These are phyloP conservation scores for Haliclona indistincta DNA, from an alignment of 37 sponge, comb jelly and placozoan species.

Conservation along the genomic window DNA sequence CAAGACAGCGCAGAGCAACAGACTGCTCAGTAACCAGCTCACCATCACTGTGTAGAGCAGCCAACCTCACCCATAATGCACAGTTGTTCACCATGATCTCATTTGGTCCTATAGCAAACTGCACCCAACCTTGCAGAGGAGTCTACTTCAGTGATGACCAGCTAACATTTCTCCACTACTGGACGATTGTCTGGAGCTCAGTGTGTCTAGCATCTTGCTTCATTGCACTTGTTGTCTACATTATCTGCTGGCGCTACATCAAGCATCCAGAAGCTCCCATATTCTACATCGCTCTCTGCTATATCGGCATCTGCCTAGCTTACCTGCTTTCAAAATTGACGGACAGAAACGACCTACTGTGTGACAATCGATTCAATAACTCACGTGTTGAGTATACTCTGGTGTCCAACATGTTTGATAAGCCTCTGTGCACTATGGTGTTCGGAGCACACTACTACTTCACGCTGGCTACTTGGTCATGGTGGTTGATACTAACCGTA, in stretches of 20 bases:
- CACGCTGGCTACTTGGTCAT: slow-evolving; percentile 53
- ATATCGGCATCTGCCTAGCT: slow-evolving; percentile 11
- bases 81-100: neutral
- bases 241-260: slow-evolving; percentile 33
- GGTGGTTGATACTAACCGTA: slow-evolving; percentile 46
- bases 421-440: slow-evolving; percentile 20
- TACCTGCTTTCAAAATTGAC: slow-evolving; percentile 29
- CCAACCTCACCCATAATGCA: too few species aligned
- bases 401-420: neutral
- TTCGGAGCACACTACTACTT: slow-evolving; percentile 53
- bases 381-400: slow-evolving; percentile 11
- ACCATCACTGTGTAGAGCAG: too few species aligned
- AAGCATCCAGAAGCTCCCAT: slow-evolving; percentile 32
- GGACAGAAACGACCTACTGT: slow-evolving; percentile 21
- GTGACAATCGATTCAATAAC: slow-evolving; percentile 1
- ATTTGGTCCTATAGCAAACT: slow-evolving; percentile 47
- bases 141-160: slow-evolving; percentile 32
- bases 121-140: slow-evolving; percentile 53
- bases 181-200: slow-evolving; percentile 13
- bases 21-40: too few species aligned
- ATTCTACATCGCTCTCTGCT: slow-evolving; percentile 49
- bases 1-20: too few species aligned
- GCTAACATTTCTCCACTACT: neutral
- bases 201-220: slow-evolving; percentile 18
- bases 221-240: slow-evolving; percentile 23